Conservation (phyloP, 2,888 invertebrate species). For the Eupithecia vulgata region DNA sequence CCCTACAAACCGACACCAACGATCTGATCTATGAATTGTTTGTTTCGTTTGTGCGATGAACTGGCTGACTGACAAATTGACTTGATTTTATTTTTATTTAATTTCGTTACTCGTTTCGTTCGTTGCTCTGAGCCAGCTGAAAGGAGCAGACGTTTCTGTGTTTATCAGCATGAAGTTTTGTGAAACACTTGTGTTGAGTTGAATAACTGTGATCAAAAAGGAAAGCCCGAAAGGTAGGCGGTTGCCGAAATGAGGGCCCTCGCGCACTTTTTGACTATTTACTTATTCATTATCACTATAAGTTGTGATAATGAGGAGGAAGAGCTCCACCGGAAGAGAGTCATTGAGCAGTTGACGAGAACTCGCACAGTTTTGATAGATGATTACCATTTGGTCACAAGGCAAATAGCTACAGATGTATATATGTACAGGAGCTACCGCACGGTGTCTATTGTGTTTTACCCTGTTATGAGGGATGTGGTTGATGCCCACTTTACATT, state of each 20-base stretch:
- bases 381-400: constrained; percentile 73
- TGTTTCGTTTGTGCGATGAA: too few relatives aligned
- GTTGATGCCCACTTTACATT: constrained; percentile 77
- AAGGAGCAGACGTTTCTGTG: neutral
- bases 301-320: constrained; percentile 71
- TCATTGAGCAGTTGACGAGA: constrained; percentile 72
- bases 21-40: too few relatives aligned
- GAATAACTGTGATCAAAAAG: constrained; percentile 13
- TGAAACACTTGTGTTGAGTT: neutral
- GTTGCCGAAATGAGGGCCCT: constrained; percentile 64
- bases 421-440: constrained; percentile 78
- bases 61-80: neutral
- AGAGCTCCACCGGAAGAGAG: constrained; percentile 66
- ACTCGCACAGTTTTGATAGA: constrained; percentile 72
- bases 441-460: constrained; percentile 77
- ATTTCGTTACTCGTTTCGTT: neutral
- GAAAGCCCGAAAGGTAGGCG: constrained; percentile 58
- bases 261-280: constrained; percentile 65
- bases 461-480: constrained; percentile 71
- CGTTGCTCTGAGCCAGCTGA: neutral
- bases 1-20: too few relatives aligned
- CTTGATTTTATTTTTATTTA: neutral
- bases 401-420: constrained; percentile 77
- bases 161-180: constrained; percentile 19
- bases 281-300: constrained; percentile 65